These are phyloP conservation scores for Callyntrura guangdongensis DNA, from an alignment of 2,888 invertebrate genomes.

Conservation along the genomic window DNA sequence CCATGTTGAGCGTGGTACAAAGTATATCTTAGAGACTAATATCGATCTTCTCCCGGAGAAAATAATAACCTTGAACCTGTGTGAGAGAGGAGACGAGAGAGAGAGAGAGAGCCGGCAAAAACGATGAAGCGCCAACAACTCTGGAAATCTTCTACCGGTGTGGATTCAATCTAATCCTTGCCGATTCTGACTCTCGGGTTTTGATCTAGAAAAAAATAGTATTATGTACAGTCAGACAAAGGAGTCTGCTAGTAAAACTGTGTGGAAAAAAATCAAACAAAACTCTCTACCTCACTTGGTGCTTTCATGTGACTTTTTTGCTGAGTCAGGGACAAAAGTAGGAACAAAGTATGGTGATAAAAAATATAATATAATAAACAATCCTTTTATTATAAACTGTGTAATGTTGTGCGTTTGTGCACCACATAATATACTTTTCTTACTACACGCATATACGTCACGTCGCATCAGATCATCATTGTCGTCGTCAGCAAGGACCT, in stretches of 20 bases:
- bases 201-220: conserved; percentile 25
- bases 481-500: neutral
- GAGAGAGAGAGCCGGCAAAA: conserved; percentile 59
- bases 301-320: conserved; percentile 46
- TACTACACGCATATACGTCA: conserved; percentile 33
- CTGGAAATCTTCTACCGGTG: conserved; percentile 58
- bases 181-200: neutral
- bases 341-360: conserved; percentile 1
- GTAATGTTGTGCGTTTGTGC: conserved; percentile 50
- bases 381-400: conserved; percentile 1
- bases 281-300: conserved; percentile 16
- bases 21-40: neutral
- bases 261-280: conserved; percentile 17
- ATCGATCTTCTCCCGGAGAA: conserved; percentile 48
- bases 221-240: neutral
- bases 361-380: conserved; percentile 7
- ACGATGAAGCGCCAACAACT: conserved; percentile 31
- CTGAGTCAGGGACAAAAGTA: neutral
- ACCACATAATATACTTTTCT: conserved; percentile 35
- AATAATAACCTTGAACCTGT: conserved; percentile 62
- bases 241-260: neutral
- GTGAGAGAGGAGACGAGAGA: conserved; percentile 12
- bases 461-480: conserved; percentile 24
- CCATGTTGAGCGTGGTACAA: neutral
- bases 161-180: conserved; percentile 56